Base-by-base conservation (phyloP, 2,888 invertebrate species). In the Thyatira batis region DNA sequence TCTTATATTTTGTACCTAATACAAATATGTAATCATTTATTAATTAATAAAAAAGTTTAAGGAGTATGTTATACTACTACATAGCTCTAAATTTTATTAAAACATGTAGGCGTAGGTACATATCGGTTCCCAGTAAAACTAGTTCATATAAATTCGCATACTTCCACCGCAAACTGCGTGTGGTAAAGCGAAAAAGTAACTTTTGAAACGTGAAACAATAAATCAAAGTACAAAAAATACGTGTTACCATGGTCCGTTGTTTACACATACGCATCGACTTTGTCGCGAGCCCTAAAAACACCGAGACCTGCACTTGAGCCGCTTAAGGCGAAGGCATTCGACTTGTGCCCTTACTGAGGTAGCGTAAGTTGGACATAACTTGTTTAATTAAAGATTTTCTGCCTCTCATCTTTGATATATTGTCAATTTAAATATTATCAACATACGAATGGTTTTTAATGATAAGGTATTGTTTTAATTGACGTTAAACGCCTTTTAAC, bases 221-320 rank as follows among this genome's bases (percentile, higher is more conserved):
- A 90, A 89, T 90, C 90, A 88, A 87, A 84, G 80, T 71, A 81
- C 83, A 90, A 89, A 90, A 86, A 89, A 84, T 78, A 89, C 83
- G 90, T 89, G 90, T 89, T 87, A 87, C 85, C 80, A 76, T 68
- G 76, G 75, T 76, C 85, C 81, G 86, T 84, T 89, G 89, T 90
- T 89, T 87, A 85, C 87, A 83, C 83, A 76, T 73, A 80, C 72
- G 72, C 71, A 76, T 75, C 76, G 82, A 89, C 87, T 85, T 82
- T 89, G 89, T 88, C 85, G 89, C 80, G 67, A 63, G 66, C 56
- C 76, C 72, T 81, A 80, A 84, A 83, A 82, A 82, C 76, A 70
- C 60, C 60, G 64, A 71, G 67, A 68, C 63, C 59, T 67, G 65
- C 63, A 74, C 68, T 71, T 73, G 60, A 68, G 65, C 60, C 65